phyloP scores from a whole-genome alignment of 2,888 invertebrate species.

The Hypselothyrea guttata region DNA sequence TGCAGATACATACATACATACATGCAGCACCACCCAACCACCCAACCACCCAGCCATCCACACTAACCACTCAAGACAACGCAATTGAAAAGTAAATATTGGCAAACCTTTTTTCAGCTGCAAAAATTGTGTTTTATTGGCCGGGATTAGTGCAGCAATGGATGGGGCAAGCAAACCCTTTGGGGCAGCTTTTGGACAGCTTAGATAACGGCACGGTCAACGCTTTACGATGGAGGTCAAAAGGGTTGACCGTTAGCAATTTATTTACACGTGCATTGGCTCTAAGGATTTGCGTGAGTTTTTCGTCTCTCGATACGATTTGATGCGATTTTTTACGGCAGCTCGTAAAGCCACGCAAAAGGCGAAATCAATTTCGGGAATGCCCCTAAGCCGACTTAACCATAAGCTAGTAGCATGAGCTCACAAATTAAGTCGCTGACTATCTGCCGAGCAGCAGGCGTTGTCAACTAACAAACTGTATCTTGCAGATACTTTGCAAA shows the following conservation, averaged over 20 bases:
- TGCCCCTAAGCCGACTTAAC: conserved; percentile 20
- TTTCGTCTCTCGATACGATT: conserved; percentile 67
- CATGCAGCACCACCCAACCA: conserved; percentile 20
- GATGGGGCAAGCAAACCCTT: conserved; percentile 43
- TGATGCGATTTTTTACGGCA: conserved; percentile 70
- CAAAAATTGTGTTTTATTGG: conserved; percentile 72
- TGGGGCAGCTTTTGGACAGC: conserved; percentile 40
- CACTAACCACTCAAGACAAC: conserved; percentile 18
- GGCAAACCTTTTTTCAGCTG: conserved; percentile 29
- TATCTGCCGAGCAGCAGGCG: conserved; percentile 26
- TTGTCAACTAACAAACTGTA: conserved; percentile 21
- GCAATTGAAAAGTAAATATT: conserved; percentile 54
- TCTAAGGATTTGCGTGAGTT: conserved; percentile 51
- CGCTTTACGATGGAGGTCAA: conserved; percentile 30
- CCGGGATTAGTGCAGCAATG: conserved; percentile 60
- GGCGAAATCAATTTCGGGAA: conserved; percentile 61
- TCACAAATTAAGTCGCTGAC: conserved; percentile 13
- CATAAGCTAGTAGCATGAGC: conserved; percentile 50
- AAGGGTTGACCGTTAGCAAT: conserved; percentile 63
- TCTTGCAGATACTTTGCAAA: conserved; percentile 26
- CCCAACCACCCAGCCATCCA: background rate
- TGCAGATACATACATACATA: conserved; percentile 46
- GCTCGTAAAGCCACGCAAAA: conserved; percentile 48
- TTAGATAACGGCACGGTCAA: conserved; percentile 53
- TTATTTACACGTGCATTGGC: conserved; percentile 71